Evolutionary conservation across 2,113 vertebrate species (phyloP), one percentile per base, ranked within the genome.

Genomic region (Ariopsis seemanni): DNA sequence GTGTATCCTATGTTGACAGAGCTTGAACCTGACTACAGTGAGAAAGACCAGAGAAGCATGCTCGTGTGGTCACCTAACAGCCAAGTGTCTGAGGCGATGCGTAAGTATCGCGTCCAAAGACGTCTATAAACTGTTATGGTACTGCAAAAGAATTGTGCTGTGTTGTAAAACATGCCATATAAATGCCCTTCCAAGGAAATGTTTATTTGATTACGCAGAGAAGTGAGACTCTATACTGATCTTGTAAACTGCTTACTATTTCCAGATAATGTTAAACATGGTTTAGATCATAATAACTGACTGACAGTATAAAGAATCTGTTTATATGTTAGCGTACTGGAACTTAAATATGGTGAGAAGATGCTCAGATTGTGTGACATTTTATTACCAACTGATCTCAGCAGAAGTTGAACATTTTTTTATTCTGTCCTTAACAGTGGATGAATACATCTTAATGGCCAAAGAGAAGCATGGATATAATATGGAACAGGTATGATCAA

Each of bases 391-490:
- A 1, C 5, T 53, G 75, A 79, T 27, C 20, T 77, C 4, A 52
- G 1, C 42, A 4, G 34, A 14, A 11, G 1, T 34, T 80, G 15
- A 80, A 30, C 7, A 58, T 80, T 81, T 80, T 34, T 34, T 34
- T 55, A 34, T 77, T 18, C 7, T 11, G 69, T 27, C 81, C 7
- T 80, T 7, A 82, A n/a, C 90, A 99, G 98, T 99, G 97, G 98
- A 99, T 88, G 97, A 99, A 92, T 99, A 99, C 91, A 98, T 99
- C 93, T 95, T 98, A 87, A 97, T 99, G 96, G 98, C 98, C 78
- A 99, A 99, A 91, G 98, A 99, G 94, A 99, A 98, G 90, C 98
- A 99, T 88, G 98, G 98, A 89, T 99, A 99, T 96, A 99, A 99
- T 91, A 98, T 99, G 94, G 98, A 99, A 93, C 98, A 99, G 97